A percentile compares a stretch with the other conserved stretches of the same genome.
These are phyloP conservation scores for Hydrocynus forskahlii DNA, from an alignment of 2,797 vertebrate genomes.

Conservation along the genomic window DNA sequence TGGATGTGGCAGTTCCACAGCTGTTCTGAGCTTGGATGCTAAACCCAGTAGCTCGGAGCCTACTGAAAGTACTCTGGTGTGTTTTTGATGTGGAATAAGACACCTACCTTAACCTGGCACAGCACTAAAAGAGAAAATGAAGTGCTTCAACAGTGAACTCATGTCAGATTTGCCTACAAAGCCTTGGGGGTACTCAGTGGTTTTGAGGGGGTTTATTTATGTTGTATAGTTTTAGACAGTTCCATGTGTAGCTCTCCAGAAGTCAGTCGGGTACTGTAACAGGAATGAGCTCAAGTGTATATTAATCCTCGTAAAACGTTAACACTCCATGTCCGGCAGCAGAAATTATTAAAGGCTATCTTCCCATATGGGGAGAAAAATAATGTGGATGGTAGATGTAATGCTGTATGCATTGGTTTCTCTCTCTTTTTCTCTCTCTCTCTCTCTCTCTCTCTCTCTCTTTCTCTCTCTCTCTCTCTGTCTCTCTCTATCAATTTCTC, in stretches of 20 bases:
- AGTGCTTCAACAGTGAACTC: background rate
- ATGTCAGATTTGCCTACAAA: constrained; percentile 18
- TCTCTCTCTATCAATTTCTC: background rate
- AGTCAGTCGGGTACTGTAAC: constrained; percentile 29
- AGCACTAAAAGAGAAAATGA: background rate
- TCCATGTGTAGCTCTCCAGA: constrained; percentile 24
- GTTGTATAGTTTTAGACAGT: constrained; percentile 21
- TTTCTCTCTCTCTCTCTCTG: constrained; percentile 8
- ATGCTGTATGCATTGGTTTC: constrained; percentile 3
- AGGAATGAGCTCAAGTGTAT: constrained; percentile 24
- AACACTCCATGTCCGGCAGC: background rate
- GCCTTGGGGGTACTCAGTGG: constrained; percentile 1
- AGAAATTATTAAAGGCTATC: constrained; percentile 39
- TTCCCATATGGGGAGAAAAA: constrained; percentile 41
- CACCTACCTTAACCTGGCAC: background rate
- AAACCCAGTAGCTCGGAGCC: background rate
- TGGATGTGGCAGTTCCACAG: background rate
- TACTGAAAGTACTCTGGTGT: background rate
- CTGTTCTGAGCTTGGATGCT: background rate
- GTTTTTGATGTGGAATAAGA: constrained; percentile 5
- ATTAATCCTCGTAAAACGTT: constrained; percentile 38
- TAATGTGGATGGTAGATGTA: constrained; percentile 2
- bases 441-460: too few relatives aligned
- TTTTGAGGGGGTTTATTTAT: constrained; percentile 39
- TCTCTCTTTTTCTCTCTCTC: constrained; percentile 18